phyloP scores from a whole-genome alignment of 2,888 invertebrate species.

The Eledona agricola region DNA sequence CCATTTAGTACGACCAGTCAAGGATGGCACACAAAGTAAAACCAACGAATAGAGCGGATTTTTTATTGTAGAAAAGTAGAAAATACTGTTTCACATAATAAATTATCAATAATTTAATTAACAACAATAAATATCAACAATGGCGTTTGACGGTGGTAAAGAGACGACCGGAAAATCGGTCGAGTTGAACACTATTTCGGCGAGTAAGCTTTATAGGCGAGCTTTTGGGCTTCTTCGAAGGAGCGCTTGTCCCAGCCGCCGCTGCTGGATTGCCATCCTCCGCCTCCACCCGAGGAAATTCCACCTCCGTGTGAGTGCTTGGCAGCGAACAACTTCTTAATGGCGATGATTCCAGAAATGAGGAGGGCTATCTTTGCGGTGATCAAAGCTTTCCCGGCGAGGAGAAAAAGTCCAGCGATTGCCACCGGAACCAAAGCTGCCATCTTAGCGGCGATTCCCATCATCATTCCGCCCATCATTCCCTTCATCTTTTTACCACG shows the following conservation, averaged over 20 bases:
- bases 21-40: neutral
- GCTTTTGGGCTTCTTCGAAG: constrained; percentile 68
- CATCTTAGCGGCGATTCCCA: constrained; percentile 87
- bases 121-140: constrained; percentile 27
- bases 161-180: constrained; percentile 50
- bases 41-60: constrained; percentile 7
- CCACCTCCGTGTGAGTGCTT: constrained; percentile 61
- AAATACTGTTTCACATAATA: constrained; percentile 32
- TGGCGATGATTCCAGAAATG: constrained; percentile 80
- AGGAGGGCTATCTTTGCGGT: constrained; percentile 81
- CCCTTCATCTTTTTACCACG: constrained; percentile 81
- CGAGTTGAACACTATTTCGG: constrained; percentile 55
- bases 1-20: neutral
- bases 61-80: constrained; percentile 27
- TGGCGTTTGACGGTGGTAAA: constrained; percentile 17
- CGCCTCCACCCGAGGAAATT: constrained; percentile 59
- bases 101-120: constrained; percentile 31
- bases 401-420: constrained; percentile 80
- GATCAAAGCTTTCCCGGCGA: constrained; percentile 88
- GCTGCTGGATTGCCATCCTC: constrained; percentile 64
- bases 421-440: constrained; percentile 82
- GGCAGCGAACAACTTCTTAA: constrained; percentile 81
- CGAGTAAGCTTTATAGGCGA: constrained; percentile 76
- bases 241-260: constrained; percentile 80
- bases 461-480: constrained; percentile 92